phyloP scores from a whole-genome alignment of 2,888 invertebrate genomes.

The Odontomyia ornata region DNA sequence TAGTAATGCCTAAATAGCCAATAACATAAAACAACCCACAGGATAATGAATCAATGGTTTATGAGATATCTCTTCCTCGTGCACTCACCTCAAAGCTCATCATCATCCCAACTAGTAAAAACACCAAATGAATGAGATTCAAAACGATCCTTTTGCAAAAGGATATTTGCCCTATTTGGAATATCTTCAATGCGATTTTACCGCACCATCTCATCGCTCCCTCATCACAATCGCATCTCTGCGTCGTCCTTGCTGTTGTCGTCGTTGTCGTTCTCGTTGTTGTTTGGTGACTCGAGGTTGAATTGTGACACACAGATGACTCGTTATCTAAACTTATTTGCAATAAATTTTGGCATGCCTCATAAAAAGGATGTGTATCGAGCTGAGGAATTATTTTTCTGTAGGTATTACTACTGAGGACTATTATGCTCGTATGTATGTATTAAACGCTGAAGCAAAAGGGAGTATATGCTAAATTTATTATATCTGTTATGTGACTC shows the following conservation, averaged over 20 bases:
- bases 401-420: constrained; percentile 47
- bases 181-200: background rate
- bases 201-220: background rate
- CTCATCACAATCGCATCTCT: no score
- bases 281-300: constrained; percentile 51
- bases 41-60: constrained; percentile 23
- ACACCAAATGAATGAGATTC: background rate
- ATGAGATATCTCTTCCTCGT: background rate
- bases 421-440: constrained; percentile 14
- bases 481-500: constrained; percentile 29
- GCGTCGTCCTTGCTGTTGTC: no score
- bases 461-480: constrained; percentile 49
- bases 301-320: constrained; percentile 56
- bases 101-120: background rate
- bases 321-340: constrained; percentile 58
- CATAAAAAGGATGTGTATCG: constrained; percentile 55
- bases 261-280: background rate
- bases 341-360: constrained; percentile 56
- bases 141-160: background rate
- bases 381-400: constrained; percentile 51
- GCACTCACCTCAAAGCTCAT: background rate
- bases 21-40: constrained; percentile 6
- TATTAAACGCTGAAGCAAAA: constrained; percentile 32
- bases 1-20: no score
- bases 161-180: background rate